phyloP scores from a whole-genome alignment of 2,888 invertebrate species.

The Lissocephala sabroskyi region DNA sequence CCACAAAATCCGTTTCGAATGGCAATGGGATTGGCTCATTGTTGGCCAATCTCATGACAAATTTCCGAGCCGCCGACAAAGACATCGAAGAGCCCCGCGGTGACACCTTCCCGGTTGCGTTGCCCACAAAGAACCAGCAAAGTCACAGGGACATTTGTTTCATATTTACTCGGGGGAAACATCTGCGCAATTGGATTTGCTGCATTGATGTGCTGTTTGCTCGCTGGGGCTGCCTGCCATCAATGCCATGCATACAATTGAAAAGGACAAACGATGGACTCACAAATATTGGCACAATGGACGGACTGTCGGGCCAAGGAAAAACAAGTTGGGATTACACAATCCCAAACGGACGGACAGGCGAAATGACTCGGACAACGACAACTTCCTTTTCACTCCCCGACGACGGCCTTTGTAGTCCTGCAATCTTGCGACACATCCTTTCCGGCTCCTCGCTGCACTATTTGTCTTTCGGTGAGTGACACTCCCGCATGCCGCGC shows the following conservation, averaged over 20 bases:
- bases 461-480: constrained; percentile 54
- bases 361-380: constrained; percentile 2
- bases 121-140: constrained; percentile 18
- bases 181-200: constrained; percentile 63
- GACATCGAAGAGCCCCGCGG: constrained; percentile 6
- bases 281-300: constrained; percentile 52
- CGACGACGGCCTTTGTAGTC: not conserved
- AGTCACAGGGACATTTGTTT: constrained; percentile 55
- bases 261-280: constrained; percentile 36
- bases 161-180: constrained; percentile 53
- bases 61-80: constrained; percentile 43
- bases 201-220: constrained; percentile 9
- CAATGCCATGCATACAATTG: constrained; percentile 64
- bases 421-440: constrained; percentile 63
- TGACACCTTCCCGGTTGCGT: constrained; percentile 5
- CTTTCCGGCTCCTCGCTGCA: constrained; percentile 60
- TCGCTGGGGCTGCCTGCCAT: constrained; percentile 33
- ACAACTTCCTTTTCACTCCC: constrained; percentile 21
- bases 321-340: constrained; percentile 44
- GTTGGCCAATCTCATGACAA: constrained; percentile 66
- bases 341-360: constrained; percentile 1
- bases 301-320: constrained; percentile 17
- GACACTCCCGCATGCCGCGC: constrained; percentile 28
- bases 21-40: constrained; percentile 40
- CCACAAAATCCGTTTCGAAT: constrained; percentile 24